Base-by-base conservation (phyloP, 2,888 invertebrate species). In the Hipparchia semele region DNA sequence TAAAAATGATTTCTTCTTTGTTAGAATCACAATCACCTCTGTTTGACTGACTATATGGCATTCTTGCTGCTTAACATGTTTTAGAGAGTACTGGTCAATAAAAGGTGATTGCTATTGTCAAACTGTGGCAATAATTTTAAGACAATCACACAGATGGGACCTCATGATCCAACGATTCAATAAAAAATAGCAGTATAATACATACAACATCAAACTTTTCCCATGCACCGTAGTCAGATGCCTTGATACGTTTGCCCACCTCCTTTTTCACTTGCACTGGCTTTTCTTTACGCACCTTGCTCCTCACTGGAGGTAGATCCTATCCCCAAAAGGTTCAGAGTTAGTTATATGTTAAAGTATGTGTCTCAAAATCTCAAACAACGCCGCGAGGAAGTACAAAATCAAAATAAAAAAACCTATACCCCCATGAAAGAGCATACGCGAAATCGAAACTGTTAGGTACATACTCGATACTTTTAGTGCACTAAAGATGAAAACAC, bases 171-270 rank as follows among this genome's bases (percentile, higher is more conserved):
- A 39, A 39, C 39, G 39, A 39, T 39, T 39, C 39, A 39, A 5
- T 5, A 1, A 39, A 39, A 39, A 13, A 13, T 46, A 53, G 12
- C 65, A 54, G 54, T 45, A 13, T 2, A 56, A 68, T 65, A 62
- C 94, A 91, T 88, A 96, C 96, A 83, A 95, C 96, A 95, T 97
- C 96, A 94, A 96, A 97, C 81, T 96, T 96, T 54, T 97, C 97
- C 97, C 97, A 97, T 66, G 96, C 94, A 53, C 91, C 80, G 87
- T 97, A 97, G 88, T 97, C 96, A 70, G 91, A 94, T 0, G 95
- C 89, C 72, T 92, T 88, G 56, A 96, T 96, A 78, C 95, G 90
- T 78, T 94, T 94, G 53, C 87, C 88, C 0, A 81, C 80, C 69
- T 83, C 85, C 77, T 90, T 91, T 71, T 82, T 83, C 0, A 80